Conservation (phyloP, 2,888 invertebrate species). For the Crematogaster levior region DNA sequence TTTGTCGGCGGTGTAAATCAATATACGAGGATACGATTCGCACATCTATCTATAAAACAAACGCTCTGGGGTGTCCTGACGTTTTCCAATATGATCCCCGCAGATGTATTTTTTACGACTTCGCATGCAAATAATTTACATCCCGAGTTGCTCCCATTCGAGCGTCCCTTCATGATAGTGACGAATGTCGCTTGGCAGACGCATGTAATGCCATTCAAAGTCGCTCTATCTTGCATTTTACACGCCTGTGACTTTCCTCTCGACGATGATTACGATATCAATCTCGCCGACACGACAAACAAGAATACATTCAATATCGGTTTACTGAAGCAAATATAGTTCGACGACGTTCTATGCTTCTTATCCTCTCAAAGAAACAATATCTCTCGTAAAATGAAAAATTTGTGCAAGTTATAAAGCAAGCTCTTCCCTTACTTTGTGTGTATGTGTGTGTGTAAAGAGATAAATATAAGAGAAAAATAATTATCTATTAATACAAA, state of each 20-base stretch:
- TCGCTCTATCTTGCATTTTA: slow-evolving; percentile 50
- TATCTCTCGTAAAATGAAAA: slow-evolving; percentile 7
- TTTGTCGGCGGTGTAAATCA: too few species aligned
- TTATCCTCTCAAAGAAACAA: slow-evolving; percentile 2
- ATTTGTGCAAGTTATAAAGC: background rate
- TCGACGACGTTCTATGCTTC: background rate
- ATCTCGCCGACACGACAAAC: slow-evolving; percentile 45
- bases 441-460: background rate
- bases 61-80: slow-evolving; percentile 37
- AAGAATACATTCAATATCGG: slow-evolving; percentile 31
- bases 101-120: slow-evolving; percentile 71
- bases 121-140: slow-evolving; percentile 74
- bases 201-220: slow-evolving; percentile 57
- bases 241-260: slow-evolving; percentile 50
- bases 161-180: slow-evolving; percentile 57
- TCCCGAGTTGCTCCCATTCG: slow-evolving; percentile 57
- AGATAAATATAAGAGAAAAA: background rate
- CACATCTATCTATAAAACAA: slow-evolving; percentile 24
- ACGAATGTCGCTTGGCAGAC: slow-evolving; percentile 62
- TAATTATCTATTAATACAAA: background rate
- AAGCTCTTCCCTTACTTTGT: background rate
- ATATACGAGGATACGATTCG: slow-evolving; percentile 7
- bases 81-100: slow-evolving; percentile 28
- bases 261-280: slow-evolving; percentile 58
- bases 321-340: slow-evolving; percentile 23